A percentile compares a stretch with the other conserved stretches of the same genome.
phyloP scores from a whole-genome alignment of 2,113 vertebrate species.

The Brienomyrus brachyistius region DNA sequence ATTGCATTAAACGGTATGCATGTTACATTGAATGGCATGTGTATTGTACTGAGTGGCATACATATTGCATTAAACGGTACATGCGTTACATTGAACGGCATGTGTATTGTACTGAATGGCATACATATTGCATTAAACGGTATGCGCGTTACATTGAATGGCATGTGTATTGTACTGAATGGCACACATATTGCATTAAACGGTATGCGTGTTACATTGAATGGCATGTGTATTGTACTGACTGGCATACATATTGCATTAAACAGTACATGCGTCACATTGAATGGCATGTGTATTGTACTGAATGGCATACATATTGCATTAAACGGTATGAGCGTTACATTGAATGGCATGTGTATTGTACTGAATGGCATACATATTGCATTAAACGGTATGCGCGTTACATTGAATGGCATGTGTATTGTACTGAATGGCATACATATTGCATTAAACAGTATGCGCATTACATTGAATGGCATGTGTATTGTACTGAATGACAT shows the following conservation, averaged over 20 bases:
- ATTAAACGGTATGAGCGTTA: neutral
- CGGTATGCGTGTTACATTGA: neutral
- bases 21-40: neutral
- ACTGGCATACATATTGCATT: neutral
- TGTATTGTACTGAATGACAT: neutral
- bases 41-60: neutral
- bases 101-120: neutral
- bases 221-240: neutral
- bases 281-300: neutral
- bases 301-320: neutral
- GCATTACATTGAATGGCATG: neutral
- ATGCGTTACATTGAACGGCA: neutral
- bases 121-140: neutral
- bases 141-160: neutral
- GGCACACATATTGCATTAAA: neutral
- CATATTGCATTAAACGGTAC: neutral
- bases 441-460: neutral
- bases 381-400: neutral
- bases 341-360: neutral
- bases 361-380: neutral
- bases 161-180: neutral
- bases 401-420: neutral
- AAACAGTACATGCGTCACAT: neutral
- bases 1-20: neutral
- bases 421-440: neutral